Evolutionary conservation across 2,888 invertebrate species (phyloP).

Genomic region (Lamproptera curius): DNA sequence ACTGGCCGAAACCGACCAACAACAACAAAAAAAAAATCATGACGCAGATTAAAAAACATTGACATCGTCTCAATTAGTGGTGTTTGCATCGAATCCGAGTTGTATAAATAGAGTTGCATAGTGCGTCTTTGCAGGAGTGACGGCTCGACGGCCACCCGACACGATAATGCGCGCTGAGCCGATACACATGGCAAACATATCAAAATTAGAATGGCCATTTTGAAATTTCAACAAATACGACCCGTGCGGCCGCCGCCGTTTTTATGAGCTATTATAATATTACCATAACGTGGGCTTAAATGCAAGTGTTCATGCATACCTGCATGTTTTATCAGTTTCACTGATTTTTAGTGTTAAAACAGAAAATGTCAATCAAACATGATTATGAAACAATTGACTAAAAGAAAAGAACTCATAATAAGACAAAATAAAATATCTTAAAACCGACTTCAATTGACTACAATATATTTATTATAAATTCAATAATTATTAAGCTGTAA

Average conservation of each 20-base stretch:
- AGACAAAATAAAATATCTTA: no score
- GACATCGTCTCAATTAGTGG: constrained; percentile 22
- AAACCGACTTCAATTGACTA: no score
- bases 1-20: constrained; percentile 1
- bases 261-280: constrained; percentile 4
- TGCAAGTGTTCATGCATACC: no score
- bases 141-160: constrained; percentile 57
- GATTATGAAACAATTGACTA: no score
- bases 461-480: no score
- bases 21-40: constrained; percentile 3
- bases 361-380: no score
- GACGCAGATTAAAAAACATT: constrained; percentile 20
- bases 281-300: no score
- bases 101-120: constrained; percentile 60
- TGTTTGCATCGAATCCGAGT: constrained; percentile 16
- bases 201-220: constrained; percentile 45
- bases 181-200: constrained; percentile 68
- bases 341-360: no score
- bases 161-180: constrained; percentile 71
- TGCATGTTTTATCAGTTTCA: no score
- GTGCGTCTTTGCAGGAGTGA: constrained; percentile 35
- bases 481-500: no score
- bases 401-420: no score
- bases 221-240: constrained; percentile 23
- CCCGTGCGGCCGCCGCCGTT: neutral